phyloP scores from a whole-genome alignment of 1,140 invertebrate genomes.

The Drosophila sucinea region DNA sequence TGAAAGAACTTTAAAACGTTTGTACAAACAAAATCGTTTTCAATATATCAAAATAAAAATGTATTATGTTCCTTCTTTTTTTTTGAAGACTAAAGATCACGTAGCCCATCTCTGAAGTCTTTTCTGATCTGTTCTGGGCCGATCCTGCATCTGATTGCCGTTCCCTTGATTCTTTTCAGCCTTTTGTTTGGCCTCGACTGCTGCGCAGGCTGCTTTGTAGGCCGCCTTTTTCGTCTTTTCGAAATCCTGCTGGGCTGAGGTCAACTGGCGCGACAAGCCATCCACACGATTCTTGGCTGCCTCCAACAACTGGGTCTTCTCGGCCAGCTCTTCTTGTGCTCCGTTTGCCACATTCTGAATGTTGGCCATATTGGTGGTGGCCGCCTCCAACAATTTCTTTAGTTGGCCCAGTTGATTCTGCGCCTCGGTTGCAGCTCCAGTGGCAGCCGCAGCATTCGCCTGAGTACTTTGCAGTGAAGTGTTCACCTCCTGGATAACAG shows the following conservation, averaged over 20 bases:
- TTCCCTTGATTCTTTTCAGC: conserved; percentile 32
- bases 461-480: conserved; percentile 85
- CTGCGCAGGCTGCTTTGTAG: conserved; percentile 86
- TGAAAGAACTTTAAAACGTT: too few relatives aligned
- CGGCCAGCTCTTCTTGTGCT: conserved; percentile 85
- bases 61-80: too few relatives aligned
- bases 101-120: conserved; percentile 82
- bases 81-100: conserved; percentile 54
- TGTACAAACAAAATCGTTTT: too few relatives aligned
- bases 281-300: conserved; percentile 86
- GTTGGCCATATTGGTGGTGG: conserved; percentile 85
- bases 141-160: conserved; percentile 84
- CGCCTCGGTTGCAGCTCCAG: conserved; percentile 85
- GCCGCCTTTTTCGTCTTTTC: conserved; percentile 87
- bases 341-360: conserved; percentile 85
- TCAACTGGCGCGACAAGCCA: conserved; percentile 85
- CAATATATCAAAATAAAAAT: too few relatives aligned
- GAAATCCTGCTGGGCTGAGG: conserved; percentile 85
- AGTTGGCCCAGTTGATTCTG: conserved; percentile 83
- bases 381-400: conserved; percentile 83
- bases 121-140: not conserved
- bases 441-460: conserved; percentile 85
- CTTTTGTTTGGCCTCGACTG: conserved; percentile 85
- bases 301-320: conserved; percentile 87
- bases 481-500: conserved; percentile 86